Evolutionary conservation across 2,888 invertebrate genomes (phyloP), one percentile per base, ranked within the genome.

Genomic region (Microchrysa polita): DNA sequence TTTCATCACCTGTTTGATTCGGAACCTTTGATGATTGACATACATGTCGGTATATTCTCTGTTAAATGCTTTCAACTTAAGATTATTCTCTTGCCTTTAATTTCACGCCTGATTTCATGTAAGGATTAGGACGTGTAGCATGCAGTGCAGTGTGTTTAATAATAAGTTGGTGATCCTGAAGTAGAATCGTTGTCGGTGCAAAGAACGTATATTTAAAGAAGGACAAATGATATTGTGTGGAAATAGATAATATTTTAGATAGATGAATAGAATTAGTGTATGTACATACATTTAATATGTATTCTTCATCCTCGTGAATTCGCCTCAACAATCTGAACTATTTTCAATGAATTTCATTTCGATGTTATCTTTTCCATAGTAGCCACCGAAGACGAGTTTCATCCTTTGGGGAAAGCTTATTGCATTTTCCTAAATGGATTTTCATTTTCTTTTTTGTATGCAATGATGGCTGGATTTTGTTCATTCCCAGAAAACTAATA

Each of bases 381-480:
- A 77, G 59, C 34, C 76, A 72, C 12, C 73, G 42, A n/a, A 77
- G 55, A 0, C 77, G 69, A n/a, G 69, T 61, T 20, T 77, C 20
- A 57, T 77, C 69, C 60, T 75, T 74, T 9, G 53, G 57, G 10
- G 71, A 63, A 10, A 77, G 40, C 20, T 59, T 72, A 73, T 52
- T 74, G 67, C 75, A 75, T 27, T 74, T 67, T 34, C 53, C 73
- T 1, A 75, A n/a, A 10, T 69, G 63, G 44, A 57, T 23, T n/a
- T 77, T 67, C n/a, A 77, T 76, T 53, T 77, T 75, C 22, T 76
- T 76, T 18, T 65, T 81, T 69, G 85, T 84, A 79, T 84, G 84
- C 77, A 85, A 77, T 44, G 84, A 85, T 76, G 81, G 81, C 84
- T 85, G 84, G 74, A 85, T 80, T 67, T 83, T 85, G 74, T 85